Evolutionary conservation across 30 jellyfish, hydroid and myxozoan species (phyloP), one percentile per base, ranked within the genome.

Genomic region (Hydractinia echinata): DNA sequence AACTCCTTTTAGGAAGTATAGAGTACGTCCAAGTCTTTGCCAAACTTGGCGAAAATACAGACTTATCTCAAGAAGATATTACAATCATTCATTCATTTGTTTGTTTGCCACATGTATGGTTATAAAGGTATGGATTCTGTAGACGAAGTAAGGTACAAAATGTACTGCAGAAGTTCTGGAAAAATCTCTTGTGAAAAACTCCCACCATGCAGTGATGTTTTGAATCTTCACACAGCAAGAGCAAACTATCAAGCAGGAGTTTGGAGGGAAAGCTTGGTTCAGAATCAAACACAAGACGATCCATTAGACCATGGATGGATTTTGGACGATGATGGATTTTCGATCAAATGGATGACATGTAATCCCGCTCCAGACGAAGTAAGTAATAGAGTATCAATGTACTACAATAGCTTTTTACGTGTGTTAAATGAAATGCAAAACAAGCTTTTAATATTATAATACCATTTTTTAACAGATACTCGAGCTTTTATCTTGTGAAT

Each of bases 351-450:
- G 94, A 76, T 60, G 89, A 84, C 53, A 44, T 72, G 70, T 20
- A 84, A 77, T 85, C 94, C 94, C 64, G 84, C 94, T 70, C 90
- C 85, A 51, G 85, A 76, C 68, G n/a, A n/a, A n/a, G n/a, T n/a
- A n/a, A n/a, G n/a, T n/a, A n/a, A n/a, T n/a, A n/a, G n/a, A n/a
- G n/a, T n/a, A n/a, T n/a, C n/a, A n/a, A n/a, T n/a, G n/a, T n/a
- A n/a, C n/a, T n/a, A n/a, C n/a, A n/a, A n/a, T n/a, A n/a, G n/a
- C n/a, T n/a, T n/a, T n/a, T n/a, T n/a, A n/a, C n/a, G n/a, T n/a
- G n/a, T n/a, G n/a, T n/a, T n/a, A n/a, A n/a, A n/a, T n/a, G n/a
- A n/a, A n/a, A n/a, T n/a, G n/a, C n/a, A n/a, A n/a, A n/a, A n/a
- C n/a, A n/a, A n/a, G n/a, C n/a, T n/a, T n/a, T n/a, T n/a, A n/a